Conservation (phyloP, 1,140 invertebrate genomes). For the Drosophila cardini region DNA sequence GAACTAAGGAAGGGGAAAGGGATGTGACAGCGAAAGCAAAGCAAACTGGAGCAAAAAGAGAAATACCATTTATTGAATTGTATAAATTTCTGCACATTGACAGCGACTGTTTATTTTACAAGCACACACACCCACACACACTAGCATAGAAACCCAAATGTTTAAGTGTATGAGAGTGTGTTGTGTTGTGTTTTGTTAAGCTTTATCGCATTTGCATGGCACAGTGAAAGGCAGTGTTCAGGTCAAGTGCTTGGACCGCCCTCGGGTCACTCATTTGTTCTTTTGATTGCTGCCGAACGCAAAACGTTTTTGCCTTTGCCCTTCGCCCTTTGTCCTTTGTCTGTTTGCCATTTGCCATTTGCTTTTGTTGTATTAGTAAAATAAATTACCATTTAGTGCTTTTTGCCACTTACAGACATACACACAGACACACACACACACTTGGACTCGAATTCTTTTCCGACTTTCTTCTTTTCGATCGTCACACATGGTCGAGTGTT, state of each 20-base stretch:
- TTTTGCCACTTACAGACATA: conserved; percentile 69
- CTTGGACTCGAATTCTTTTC: background rate
- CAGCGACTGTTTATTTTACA: conserved; percentile 79
- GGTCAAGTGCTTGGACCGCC: conserved; percentile 75
- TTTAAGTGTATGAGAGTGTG: conserved; percentile 41
- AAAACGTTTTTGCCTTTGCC: conserved; percentile 69
- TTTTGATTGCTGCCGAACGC: conserved; percentile 73
- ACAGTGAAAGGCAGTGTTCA: conserved; percentile 34
- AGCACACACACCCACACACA: conserved; percentile 43
- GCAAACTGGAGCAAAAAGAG: conserved; percentile 41
- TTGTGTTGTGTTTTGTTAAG: conserved; percentile 68
- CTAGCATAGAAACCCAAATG: too few relatives aligned
- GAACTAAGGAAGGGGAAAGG: conserved; percentile 19
- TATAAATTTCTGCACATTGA: conserved; percentile 83
- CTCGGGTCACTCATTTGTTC: conserved; percentile 82
- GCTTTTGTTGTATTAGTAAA: conserved; percentile 82
- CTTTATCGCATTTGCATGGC: conserved; percentile 80
- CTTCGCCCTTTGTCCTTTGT: conserved; percentile 25
- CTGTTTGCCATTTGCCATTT: conserved; percentile 30
- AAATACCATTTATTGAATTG: conserved; percentile 84
- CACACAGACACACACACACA: background rate
- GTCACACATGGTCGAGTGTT: conserved; percentile 79
- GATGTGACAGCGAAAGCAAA: conserved; percentile 19
- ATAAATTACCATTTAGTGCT: conserved; percentile 84
- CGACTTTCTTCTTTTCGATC: conserved; percentile 36